phyloP scores from a whole-genome alignment of 2,888 invertebrate species.

The Ochropleura plecta region DNA sequence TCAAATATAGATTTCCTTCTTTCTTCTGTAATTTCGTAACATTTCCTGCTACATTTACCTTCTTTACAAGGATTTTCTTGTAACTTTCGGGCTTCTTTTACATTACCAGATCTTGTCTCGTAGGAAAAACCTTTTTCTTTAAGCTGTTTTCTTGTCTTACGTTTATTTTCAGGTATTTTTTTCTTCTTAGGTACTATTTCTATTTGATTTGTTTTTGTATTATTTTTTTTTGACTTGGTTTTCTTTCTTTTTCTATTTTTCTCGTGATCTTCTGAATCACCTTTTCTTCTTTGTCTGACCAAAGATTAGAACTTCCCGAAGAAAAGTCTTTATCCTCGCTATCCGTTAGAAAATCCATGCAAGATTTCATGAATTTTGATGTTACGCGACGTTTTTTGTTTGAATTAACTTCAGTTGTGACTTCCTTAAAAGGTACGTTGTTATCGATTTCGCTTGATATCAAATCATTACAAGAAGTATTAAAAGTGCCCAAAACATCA shows the following conservation, averaged over 20 bases:
- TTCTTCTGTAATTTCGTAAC: constrained; percentile 51
- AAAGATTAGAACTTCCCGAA: constrained; percentile 41
- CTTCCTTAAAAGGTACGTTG: neutral
- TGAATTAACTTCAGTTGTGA: neutral
- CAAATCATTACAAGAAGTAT: constrained; percentile 24
- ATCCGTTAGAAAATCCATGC: constrained; percentile 41
- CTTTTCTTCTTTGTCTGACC: constrained; percentile 39
- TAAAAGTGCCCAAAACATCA: constrained; percentile 35
- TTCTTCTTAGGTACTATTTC: neutral
- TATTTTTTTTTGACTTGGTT: constrained; percentile 36
- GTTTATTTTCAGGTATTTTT: constrained; percentile 6
- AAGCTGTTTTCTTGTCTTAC: neutral
- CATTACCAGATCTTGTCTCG: neutral
- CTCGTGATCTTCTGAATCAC: constrained; percentile 21
- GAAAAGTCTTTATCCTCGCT: constrained; percentile 41
- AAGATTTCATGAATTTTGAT: constrained; percentile 39
- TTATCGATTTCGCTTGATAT: constrained; percentile 14
- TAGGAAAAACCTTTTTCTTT: constrained; percentile 4
- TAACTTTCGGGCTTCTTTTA: constrained; percentile 5
- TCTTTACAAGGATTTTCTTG: constrained; percentile 9
- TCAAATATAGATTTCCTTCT: constrained; percentile 45
- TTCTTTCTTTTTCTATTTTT: constrained; percentile 41
- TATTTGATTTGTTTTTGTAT: constrained; percentile 5
- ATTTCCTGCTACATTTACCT: constrained; percentile 44
- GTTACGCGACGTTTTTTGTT: constrained; percentile 34